Evolutionary conservation across 2,888 invertebrate genomes (phyloP), one percentile per base, ranked within the genome.

Genomic region (Ophion obscuratus): DNA sequence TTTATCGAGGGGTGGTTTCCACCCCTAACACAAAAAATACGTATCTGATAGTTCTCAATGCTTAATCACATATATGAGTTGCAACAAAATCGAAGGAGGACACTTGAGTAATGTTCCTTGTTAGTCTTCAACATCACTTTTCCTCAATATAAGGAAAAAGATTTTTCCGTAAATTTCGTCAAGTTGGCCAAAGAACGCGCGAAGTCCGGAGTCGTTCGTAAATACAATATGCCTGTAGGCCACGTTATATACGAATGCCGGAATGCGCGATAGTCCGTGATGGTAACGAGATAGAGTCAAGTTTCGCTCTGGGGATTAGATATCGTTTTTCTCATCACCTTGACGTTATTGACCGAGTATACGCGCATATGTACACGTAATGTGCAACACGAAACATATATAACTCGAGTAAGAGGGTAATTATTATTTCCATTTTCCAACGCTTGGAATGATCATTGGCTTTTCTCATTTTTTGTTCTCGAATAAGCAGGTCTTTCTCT

Each of bases 331-430:
- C 74, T 74, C 77, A 86, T 86, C 86, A 81, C 86, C 83, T 86
- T 86, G 83, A 81, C 83, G 77, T 83, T 86, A 86, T 86, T 86
- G 86, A 86, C 83, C 86, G 86, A 80, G 74, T 57, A 73, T 73
- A 20, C 61, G 59, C 36, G 20, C 70, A 17, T 47, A 47, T 14
- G 20, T 59, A 27, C 61, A 24, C 44, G 44, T 36, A 83, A 78
- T 77, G 27, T 85, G 81, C 77, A 74, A 77, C 11, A 73, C 6
- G 24, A 61, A 20, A 20, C 10, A 47, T 5, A 70, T 44, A 24
- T 61, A 17, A 57, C 31, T 7, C 36, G 10, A 24, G 14, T 0
- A 20, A 20, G 68, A 14, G 10, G 9, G n/a, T 9, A 27, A 44
- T 20, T 68, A 20, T 24, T 10, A 70, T 24, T 70, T 70, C 4